Evolutionary conservation across 2,797 vertebrate species (phyloP).

Genomic region (Platyrinchus mystaceus): DNA sequence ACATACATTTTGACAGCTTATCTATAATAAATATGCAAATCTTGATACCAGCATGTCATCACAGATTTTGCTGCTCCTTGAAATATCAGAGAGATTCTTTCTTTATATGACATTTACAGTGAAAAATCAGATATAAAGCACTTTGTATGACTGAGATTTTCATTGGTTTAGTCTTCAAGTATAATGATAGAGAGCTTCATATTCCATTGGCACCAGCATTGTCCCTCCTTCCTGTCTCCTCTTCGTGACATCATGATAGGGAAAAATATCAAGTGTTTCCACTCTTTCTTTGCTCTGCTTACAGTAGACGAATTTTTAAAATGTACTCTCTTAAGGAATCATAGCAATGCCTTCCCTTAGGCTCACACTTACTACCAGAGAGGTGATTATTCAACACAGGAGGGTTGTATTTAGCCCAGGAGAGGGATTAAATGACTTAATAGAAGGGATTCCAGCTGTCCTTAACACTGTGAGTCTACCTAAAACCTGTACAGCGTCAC

Average conservation of each 20-base stretch:
- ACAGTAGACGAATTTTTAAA: not conserved
- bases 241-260: not conserved
- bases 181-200: not conserved
- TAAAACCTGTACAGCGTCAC: not conserved
- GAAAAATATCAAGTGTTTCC: not conserved
- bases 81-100: slow-evolving; percentile 75
- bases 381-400: not conserved
- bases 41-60: slow-evolving; percentile 76
- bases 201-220: not conserved
- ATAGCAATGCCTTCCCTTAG: not conserved
- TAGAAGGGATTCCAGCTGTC: not conserved
- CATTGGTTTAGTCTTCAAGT: slow-evolving; percentile 18
- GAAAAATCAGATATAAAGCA: slow-evolving; percentile 63
- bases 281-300: not conserved
- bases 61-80: slow-evolving; percentile 70
- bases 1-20: slow-evolving; percentile 83
- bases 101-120: slow-evolving; percentile 74
- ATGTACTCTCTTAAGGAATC: not conserved
- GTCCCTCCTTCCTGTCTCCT: not conserved
- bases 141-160: slow-evolving; percentile 60
- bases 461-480: not conserved
- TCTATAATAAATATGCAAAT: slow-evolving; percentile 86
- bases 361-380: not conserved
- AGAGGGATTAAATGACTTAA: not conserved
- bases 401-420: not conserved